A percentile compares a stretch with the other conserved stretches of the same genome.
Evolutionary conservation across 2,113 vertebrate species (phyloP).

Genomic region (Oreocharis arfaki): DNA sequence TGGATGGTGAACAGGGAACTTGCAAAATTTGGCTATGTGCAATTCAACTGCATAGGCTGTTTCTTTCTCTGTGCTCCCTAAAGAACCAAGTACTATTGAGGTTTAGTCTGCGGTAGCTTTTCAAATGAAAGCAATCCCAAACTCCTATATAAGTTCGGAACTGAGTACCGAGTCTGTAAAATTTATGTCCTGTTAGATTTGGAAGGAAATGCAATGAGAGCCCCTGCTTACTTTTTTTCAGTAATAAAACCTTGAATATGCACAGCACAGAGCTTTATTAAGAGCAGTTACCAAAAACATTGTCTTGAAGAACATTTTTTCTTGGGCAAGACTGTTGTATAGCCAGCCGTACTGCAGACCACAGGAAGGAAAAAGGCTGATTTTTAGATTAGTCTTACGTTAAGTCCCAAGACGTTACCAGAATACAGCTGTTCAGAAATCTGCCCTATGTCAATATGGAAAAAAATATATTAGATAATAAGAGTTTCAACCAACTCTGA

Average conservation of each 20-base stretch:
- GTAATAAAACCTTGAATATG: background rate
- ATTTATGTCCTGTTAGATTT: background rate
- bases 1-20: background rate
- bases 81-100: background rate
- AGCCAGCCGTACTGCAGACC: background rate
- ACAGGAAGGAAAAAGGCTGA: background rate
- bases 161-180: background rate
- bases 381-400: background rate
- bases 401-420: background rate
- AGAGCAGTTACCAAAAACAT: background rate
- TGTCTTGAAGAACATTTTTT: background rate
- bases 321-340: background rate
- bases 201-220: background rate
- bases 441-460: background rate
- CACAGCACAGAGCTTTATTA: background rate
- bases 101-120: background rate
- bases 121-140: background rate
- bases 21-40: background rate
- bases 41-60: background rate
- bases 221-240: background rate
- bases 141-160: background rate
- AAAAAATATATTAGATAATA: background rate
- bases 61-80: background rate
- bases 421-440: background rate
- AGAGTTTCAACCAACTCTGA: background rate